These are phyloP conservation scores for human DNA, from an alignment of 2,113 vertebrate species.

Conservation along the genomic window DNA sequence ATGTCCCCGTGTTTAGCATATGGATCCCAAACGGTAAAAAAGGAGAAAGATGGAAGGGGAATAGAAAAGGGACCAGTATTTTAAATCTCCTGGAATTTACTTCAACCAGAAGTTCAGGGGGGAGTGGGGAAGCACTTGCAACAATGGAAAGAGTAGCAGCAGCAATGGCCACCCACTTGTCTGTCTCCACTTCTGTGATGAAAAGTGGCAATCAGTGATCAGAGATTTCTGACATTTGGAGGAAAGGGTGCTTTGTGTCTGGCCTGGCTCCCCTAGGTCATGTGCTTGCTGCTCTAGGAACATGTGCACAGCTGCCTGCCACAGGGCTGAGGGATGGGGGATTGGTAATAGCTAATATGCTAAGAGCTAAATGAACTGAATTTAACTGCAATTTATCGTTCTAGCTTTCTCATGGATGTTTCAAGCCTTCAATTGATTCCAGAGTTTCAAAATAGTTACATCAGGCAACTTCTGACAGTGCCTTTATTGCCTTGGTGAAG, in stretches of 20 bases:
- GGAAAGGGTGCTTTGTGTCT: too few species aligned
- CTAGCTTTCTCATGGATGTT: not conserved
- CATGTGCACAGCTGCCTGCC: too few species aligned
- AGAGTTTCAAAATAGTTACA: not conserved
- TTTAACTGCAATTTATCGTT: not conserved
- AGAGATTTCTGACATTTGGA: not conserved
- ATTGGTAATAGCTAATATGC: not conserved
- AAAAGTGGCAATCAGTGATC: not conserved
- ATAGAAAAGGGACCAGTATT: not conserved
- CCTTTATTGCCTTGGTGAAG: not conserved
- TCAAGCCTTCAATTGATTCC: not conserved
- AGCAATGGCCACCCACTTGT: not conserved
- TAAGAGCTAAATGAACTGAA: not conserved
- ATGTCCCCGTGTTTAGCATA: not conserved
- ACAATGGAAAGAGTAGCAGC: not conserved
- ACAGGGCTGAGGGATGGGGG: not conserved
- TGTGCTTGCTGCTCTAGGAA: not conserved
- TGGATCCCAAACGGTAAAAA: not conserved
- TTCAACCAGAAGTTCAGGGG: not conserved
- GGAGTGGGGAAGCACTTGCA: not conserved
- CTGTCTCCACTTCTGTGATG: not conserved
- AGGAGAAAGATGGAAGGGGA: not conserved
- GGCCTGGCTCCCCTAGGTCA: not conserved
- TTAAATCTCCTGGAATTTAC: not conserved
- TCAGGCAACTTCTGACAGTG: not conserved